Evolutionary conservation across 2,113 vertebrate species (phyloP).

Genomic region (Apteryx owenii): DNA sequence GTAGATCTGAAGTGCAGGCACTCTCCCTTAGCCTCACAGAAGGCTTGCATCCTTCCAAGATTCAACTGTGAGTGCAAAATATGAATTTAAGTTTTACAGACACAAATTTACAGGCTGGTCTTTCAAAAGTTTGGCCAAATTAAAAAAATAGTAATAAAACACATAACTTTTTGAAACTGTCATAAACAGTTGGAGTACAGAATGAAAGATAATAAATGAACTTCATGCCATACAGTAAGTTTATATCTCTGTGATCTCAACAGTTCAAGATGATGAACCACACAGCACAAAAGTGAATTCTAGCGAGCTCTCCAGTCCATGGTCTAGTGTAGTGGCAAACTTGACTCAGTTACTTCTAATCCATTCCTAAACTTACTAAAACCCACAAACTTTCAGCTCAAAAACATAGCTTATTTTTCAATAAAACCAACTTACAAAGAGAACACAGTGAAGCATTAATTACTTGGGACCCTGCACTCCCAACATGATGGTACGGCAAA

Average conservation of each 20-base stretch:
- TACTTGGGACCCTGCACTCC: background rate
- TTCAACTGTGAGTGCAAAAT: background rate
- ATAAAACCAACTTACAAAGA: background rate
- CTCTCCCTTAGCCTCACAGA: background rate
- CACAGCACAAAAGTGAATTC: background rate
- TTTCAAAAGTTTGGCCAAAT: constrained; percentile 1
- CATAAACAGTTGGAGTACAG: constrained; percentile 5
- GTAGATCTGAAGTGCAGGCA: background rate
- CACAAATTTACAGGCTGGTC: background rate
- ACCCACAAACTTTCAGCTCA: background rate
- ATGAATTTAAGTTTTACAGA: background rate
- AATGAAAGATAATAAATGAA: background rate
- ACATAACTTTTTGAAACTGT: background rate
- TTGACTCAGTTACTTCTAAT: background rate
- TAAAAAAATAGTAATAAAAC: background rate
- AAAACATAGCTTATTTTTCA: background rate
- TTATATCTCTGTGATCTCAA: background rate
- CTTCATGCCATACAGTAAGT: background rate
- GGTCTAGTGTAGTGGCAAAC: background rate
- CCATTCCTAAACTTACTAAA: background rate
- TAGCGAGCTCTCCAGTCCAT: background rate
- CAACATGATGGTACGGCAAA: background rate
- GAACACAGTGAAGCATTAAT: background rate
- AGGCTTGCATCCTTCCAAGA: background rate
- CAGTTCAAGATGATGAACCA: background rate